phyloP scores from a whole-genome alignment of 2,888 invertebrate species.

The Anthrax anthrax region DNA sequence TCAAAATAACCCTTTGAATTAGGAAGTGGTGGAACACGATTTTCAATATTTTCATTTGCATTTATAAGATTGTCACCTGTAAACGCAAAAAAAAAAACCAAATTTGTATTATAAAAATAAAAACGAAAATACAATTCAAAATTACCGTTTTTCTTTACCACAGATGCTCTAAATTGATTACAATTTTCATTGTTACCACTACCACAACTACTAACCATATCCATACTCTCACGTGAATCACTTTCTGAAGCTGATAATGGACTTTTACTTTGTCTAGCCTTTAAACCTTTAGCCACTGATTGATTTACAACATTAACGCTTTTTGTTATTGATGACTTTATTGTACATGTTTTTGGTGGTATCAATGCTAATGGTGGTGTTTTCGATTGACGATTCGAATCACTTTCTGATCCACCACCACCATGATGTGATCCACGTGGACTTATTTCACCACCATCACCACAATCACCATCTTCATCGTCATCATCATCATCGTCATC shows the following conservation, averaged over 20 bases:
- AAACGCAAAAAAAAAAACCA: too few species aligned
- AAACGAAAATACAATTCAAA: background rate
- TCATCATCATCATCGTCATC: constrained; percentile 12
- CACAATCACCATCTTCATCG: constrained; percentile 1
- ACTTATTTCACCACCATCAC: background rate
- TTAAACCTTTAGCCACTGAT: constrained; percentile 25
- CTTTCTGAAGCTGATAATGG: background rate
- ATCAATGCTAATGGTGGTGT: constrained; percentile 31
- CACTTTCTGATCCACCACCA: constrained; percentile 2
- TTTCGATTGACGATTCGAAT: constrained; percentile 19
- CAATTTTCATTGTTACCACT: background rate
- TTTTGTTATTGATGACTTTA: constrained; percentile 32
- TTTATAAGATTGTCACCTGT: background rate
- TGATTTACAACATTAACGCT: constrained; percentile 33
- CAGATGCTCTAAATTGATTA: constrained; percentile 8
- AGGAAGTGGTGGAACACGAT: constrained; percentile 17
- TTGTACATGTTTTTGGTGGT: constrained; percentile 30
- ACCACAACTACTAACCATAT: too few species aligned
- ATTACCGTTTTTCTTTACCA: constrained; percentile 9
- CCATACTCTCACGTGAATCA: too few species aligned
- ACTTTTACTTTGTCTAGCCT: constrained; percentile 9
- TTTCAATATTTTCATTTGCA: constrained; percentile 8
- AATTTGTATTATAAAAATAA: background rate
- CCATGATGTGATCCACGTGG: background rate
- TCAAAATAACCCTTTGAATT: constrained; percentile 16